phyloP scores from a whole-genome alignment of 2,888 invertebrate species.

The Athalia cordata region DNA sequence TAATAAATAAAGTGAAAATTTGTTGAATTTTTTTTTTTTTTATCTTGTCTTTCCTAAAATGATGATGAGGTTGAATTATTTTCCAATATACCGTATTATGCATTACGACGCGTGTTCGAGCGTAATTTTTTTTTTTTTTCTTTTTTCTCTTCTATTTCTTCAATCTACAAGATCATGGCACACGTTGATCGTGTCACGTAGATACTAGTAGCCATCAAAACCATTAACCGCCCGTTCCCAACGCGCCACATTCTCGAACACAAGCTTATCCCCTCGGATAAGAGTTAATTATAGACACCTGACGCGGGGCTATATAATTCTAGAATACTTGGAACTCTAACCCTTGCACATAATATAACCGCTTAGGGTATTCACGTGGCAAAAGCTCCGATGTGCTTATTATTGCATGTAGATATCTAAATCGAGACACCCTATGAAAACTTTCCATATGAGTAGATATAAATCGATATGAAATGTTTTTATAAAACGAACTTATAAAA shows the following conservation, averaged over 20 bases:
- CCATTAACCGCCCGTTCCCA: neutral
- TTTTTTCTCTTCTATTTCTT: neutral
- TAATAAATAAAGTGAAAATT: no score
- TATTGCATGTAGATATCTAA: no score
- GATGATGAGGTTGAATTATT: no score
- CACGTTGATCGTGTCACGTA: conserved; percentile 20
- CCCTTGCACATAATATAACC: conserved; percentile 11
- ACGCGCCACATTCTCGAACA: neutral
- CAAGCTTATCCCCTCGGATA: conserved; percentile 20
- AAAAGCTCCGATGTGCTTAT: no score
- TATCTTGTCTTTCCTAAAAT: neutral
- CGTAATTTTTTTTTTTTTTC: neutral
- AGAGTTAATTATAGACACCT: conserved; percentile 57
- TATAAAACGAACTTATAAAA: no score
- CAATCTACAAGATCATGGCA: conserved; percentile 18
- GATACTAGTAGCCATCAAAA: neutral
- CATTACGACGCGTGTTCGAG: neutral
- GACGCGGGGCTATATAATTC: conserved; percentile 53
- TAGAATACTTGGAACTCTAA: conserved; percentile 52
- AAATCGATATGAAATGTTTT: no score
- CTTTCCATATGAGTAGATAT: no score
- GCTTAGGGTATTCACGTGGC: neutral
- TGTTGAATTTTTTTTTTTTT: no score
- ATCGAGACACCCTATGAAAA: no score
- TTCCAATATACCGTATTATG: neutral